These are phyloP conservation scores for Sebastes diaconus DNA, from an alignment of 2,797 vertebrate species.

Conservation along the genomic window DNA sequence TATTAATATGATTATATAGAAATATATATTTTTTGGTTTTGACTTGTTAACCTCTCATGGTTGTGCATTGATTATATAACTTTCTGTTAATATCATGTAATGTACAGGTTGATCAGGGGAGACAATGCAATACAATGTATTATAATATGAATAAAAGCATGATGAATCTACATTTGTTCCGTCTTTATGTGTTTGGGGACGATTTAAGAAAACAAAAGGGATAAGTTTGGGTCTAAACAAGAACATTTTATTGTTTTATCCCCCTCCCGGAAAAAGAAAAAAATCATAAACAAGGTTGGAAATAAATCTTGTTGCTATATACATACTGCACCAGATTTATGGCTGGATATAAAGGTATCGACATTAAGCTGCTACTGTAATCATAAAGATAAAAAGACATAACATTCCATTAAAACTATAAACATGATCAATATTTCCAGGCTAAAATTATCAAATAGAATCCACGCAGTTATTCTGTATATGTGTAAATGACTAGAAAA, in stretches of 20 bases:
- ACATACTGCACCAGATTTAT: slow-evolving; percentile 53
- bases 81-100: slow-evolving; percentile 31
- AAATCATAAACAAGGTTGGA: slow-evolving; percentile 32
- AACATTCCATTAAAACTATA: slow-evolving; percentile 78
- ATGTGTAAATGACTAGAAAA: slow-evolving; percentile 90
- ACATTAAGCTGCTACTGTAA: slow-evolving; percentile 60
- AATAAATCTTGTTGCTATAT: slow-evolving; percentile 62
- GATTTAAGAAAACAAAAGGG: background rate
- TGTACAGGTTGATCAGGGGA: slow-evolving; percentile 56
- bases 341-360: slow-evolving; percentile 50
- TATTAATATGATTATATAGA: slow-evolving; percentile 57
- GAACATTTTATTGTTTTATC: slow-evolving; percentile 13
- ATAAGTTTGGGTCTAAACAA: background rate
- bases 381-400: slow-evolving; percentile 64
- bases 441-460: slow-evolving; percentile 84
- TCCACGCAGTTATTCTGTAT: slow-evolving; percentile 80
- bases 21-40: slow-evolving; percentile 64
- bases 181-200: background rate
- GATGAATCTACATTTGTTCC: background rate
- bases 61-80: slow-evolving; percentile 51
- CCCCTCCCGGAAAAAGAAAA: background rate
- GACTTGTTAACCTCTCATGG: slow-evolving; percentile 48
- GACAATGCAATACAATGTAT: slow-evolving; percentile 58
- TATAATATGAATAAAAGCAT: slow-evolving; percentile 65
- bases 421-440: slow-evolving; percentile 81